phyloP scores from a whole-genome alignment of 1,140 invertebrate species.

The Orchesella cincta region DNA sequence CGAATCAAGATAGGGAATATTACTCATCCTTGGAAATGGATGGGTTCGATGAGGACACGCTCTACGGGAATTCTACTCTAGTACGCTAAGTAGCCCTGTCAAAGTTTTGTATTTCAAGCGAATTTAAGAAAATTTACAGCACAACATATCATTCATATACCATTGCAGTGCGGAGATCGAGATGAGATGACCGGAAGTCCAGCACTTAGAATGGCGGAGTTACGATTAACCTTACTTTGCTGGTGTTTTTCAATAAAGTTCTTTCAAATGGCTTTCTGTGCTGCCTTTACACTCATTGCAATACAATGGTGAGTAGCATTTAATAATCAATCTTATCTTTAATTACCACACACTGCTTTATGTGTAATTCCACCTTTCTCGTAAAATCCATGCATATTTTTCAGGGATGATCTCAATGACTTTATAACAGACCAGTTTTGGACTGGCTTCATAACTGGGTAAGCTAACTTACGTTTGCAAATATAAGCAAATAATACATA shows the following conservation, averaged over 20 bases:
- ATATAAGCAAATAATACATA: background rate
- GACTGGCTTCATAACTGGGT: constrained; percentile 15
- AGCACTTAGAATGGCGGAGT: constrained; percentile 33
- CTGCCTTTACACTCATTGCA: constrained; percentile 18
- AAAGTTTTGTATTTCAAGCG: too few relatives aligned
- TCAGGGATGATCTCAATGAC: constrained; percentile 26
- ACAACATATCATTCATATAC: too few relatives aligned
- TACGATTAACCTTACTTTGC: constrained; percentile 28
- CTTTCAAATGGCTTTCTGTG: constrained; percentile 32
- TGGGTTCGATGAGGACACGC: constrained; percentile 28
- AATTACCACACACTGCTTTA: too few relatives aligned
- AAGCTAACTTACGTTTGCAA: background rate
- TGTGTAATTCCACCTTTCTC: too few relatives aligned
- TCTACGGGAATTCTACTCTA: background rate
- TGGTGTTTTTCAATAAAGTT: constrained; percentile 35
- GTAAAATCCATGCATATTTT: background rate
- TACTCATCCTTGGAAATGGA: constrained; percentile 18
- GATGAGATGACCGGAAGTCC: constrained; percentile 36
- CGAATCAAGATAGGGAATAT: background rate
- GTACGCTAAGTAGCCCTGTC: background rate
- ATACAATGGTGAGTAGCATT: constrained; percentile 29
- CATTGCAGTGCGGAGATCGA: constrained; percentile 31
- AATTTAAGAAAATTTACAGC: too few relatives aligned
- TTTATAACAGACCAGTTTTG: constrained; percentile 20
- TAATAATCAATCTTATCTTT: background rate